Base-by-base conservation (phyloP, 1,140 invertebrate species). In the Subanguina moxae region DNA sequence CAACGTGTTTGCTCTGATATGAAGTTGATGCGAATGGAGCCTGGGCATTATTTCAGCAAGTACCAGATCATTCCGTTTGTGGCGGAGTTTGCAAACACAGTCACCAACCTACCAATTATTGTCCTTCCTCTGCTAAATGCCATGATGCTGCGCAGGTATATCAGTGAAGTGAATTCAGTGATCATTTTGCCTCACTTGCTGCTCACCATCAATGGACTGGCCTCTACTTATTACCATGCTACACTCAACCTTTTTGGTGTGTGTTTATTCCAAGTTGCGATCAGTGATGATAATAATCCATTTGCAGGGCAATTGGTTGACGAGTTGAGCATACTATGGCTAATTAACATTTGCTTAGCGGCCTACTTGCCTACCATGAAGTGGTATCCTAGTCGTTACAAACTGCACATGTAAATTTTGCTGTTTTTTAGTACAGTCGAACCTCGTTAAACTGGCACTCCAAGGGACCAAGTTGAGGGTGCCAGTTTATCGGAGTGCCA, bases 41-140 rank as follows among this genome's bases (percentile, higher is more conserved):
- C 65, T 56, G 70, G n/a, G n/a, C n/a, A 77, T 48, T 73, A 45
- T 21, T 80, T 74, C 45, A 76, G 82, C 76, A 80, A 80, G 48
- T 80, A 80, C 66, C 71, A 79, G 56, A 80, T 74, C 15, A 46
- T 78, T 30, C 67, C 79, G 13, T 78, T 78, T 62, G 78, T 80
- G 15, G 76, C 74, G 23, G 79, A 80, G 61, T 71, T 71, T 30
- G 62, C 62, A 27, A 75, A 75, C 61, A 78, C 73, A 38, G 66
- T 80, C 28, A 82, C 78, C 62, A 80, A 80, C 48, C 62, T 80
- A 25, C 78, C 78, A 48, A 79, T 80, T 32, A 80, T 80, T 30
- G 70, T 80, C 15, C 66, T 80, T 0, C 78, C 78, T 0, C 25
- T 80, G 38, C 58, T 80, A 9, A 80, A 80, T 65, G 74, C 68